Evolutionary conservation across 2,113 vertebrate species (phyloP).

Genomic region (Apodemus speciosus): DNA sequence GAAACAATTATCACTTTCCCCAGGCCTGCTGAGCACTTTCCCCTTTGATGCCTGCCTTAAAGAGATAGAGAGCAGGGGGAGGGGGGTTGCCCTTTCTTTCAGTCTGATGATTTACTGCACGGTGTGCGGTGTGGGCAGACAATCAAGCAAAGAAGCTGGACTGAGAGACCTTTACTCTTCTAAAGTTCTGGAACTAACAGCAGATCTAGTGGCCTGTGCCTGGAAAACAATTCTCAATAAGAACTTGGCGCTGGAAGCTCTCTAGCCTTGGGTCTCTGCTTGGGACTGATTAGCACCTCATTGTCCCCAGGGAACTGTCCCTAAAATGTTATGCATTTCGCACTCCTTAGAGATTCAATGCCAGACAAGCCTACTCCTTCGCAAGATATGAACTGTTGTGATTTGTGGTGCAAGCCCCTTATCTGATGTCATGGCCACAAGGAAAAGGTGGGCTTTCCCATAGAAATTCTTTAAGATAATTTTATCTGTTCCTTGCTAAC

Average conservation of each 20-base stretch:
- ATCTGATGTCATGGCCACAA: neutral
- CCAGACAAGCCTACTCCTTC: neutral
- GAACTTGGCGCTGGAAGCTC: neutral
- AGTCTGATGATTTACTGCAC: slow-evolving; percentile 68
- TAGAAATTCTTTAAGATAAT: neutral
- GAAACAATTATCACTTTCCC: slow-evolving; percentile 75
- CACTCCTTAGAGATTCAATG: neutral
- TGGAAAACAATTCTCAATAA: neutral
- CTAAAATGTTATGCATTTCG: neutral
- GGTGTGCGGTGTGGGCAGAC: slow-evolving; percentile 9
- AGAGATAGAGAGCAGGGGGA: slow-evolving; percentile 56
- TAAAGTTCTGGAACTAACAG: slow-evolving; percentile 34
- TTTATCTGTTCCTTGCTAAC: neutral
- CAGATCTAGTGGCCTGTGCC: neutral
- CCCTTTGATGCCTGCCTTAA: slow-evolving; percentile 70
- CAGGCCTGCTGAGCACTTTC: slow-evolving; percentile 57
- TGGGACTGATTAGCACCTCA: slow-evolving; percentile 24
- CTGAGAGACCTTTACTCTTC: neutral
- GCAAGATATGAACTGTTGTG: neutral
- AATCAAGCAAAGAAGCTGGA: slow-evolving; percentile 46
- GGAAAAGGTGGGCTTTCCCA: neutral
- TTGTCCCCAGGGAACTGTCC: neutral
- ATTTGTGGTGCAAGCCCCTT: neutral
- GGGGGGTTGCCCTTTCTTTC: slow-evolving; percentile 50
- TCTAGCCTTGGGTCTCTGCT: slow-evolving; percentile 3